These are phyloP conservation scores for Apamea epomidion DNA, from an alignment of 2,888 invertebrate species.

Conservation along the genomic window DNA sequence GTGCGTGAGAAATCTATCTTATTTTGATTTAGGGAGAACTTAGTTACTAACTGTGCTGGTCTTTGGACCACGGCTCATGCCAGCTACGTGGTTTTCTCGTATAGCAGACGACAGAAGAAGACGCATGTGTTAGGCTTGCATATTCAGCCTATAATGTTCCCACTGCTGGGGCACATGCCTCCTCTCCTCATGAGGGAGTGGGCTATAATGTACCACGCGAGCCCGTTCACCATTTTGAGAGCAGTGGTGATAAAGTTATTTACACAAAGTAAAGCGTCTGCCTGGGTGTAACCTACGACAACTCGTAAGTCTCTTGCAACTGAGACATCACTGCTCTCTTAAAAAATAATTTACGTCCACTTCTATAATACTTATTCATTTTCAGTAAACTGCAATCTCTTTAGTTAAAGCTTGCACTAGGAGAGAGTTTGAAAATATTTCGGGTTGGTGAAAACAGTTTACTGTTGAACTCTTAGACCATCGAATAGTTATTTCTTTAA, in stretches of 20 bases:
- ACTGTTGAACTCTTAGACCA: background rate
- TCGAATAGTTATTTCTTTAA: background rate
- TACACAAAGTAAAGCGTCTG: too few species aligned
- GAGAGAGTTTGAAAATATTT: background rate
- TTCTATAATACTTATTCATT: background rate
- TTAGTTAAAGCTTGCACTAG: too few species aligned
- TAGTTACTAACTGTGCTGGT: background rate
- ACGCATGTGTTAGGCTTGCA: background rate
- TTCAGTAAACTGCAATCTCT: background rate
- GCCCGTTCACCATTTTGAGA: too few species aligned
- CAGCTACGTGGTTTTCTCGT: background rate
- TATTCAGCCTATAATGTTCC: too few species aligned
- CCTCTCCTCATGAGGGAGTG: too few species aligned
- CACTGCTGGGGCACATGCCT: too few species aligned
- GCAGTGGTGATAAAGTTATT: too few species aligned
- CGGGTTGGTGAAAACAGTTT: background rate
- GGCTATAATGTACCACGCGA: too few species aligned
- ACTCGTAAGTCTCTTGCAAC: too few species aligned
- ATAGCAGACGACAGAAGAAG: background rate
- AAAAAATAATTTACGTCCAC: too few species aligned
- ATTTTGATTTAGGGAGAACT: background rate
- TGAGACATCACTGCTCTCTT: too few species aligned
- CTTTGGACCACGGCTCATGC: background rate
- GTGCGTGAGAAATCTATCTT: constrained; percentile 59
- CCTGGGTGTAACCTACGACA: too few species aligned